Base-by-base conservation (phyloP, 1,140 invertebrate species). In the Copidosoma floridanum region DNA sequence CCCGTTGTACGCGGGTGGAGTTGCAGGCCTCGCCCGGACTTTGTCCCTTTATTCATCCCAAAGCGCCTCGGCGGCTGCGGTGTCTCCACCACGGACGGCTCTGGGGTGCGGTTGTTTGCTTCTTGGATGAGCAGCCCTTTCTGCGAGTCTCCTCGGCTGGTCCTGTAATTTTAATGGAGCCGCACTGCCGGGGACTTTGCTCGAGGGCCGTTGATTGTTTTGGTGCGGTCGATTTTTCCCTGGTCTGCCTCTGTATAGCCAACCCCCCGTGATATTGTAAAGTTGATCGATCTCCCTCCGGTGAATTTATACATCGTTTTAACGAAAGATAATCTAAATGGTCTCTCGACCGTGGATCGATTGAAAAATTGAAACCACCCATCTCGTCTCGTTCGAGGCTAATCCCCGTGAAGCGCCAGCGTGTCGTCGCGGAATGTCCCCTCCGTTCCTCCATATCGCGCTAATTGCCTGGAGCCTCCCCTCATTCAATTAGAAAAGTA, bases 161-260 rank as follows among this genome's bases (percentile, higher is more conserved):
- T 56, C 55, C 61, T 80, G 73, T 77, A 79, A 80, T 79, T 80
- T 79, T 80, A 80, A 80, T 80, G 79, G n/a, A n/a, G n/a, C n/a
- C n/a, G n/a, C n/a, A n/a, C n/a, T n/a, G n/a, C n/a, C n/a, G n/a
- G n/a, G n/a, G n/a, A n/a, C n/a, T n/a, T n/a, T n/a, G n/a, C n/a
- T n/a, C n/a, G n/a, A n/a, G n/a, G n/a, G n/a, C n/a, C n/a, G n/a
- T n/a, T n/a, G n/a, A n/a, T n/a, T n/a, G n/a, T n/a, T n/a, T n/a
- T n/a, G n/a, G n/a, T n/a, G n/a, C n/a, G n/a, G n/a, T n/a, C n/a
- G n/a, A n/a, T n/a, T n/a, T n/a, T n/a, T n/a, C n/a, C n/a, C n/a
- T n/a, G n/a, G n/a, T n/a, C n/a, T n/a, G n/a, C n/a, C n/a, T n/a
- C n/a, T n/a, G n/a, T n/a, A n/a, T n/a, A n/a, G n/a, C n/a, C n/a